Evolutionary conservation across 1,140 invertebrate genomes (phyloP), one percentile per base, ranked within the genome.

Genomic region (Drosophila santomea): DNA sequence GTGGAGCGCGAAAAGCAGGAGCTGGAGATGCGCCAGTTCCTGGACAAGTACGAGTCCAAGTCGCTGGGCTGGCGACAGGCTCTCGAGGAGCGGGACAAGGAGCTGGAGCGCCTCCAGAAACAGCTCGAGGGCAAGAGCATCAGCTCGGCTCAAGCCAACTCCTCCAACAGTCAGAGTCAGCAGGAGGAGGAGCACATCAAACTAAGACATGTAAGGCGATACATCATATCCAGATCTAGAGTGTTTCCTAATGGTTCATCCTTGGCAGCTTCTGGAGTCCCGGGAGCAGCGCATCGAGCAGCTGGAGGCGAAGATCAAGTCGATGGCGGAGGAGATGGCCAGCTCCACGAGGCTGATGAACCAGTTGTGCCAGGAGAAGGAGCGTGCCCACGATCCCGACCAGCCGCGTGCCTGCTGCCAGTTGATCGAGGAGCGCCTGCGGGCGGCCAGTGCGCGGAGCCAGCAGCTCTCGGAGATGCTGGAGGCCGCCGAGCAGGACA

Each of bases 401-500:
- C 67, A 83, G 58, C 84, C 79, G 0, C 74, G 80, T 0, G 60
- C 81, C 8, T 92, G 91, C 47, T 92, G 91, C 23, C 71, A 91
- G 56, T 47, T 82, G 4, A 79, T 91, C 2, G 89, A 92, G 63
- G 77, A 83, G 36, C 71, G 82, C 10, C 74, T 92, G 0, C 76
- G 71, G 3, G 76, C 55, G 6, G 56, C 80, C 11, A 86, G 79
- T 54, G 61, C 60, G 8, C 69, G 85, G 1, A 61, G 62, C 3
- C 73, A 78, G 47, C 86, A 92, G 60, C 64, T 92, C 0, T 75
- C 91, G 1, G 91, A 92, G 57, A 77, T 92, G 77, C 57, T 92
- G 1, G 86, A 91, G n/a, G 62, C 62, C n/a, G 51, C 77, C 23
- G 92, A 92, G 48, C 90, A 92, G 61, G 92, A 92, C 25, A 92